A percentile compares a stretch with the other conserved stretches of the same genome.
phyloP scores from a whole-genome alignment of 2,888 invertebrate genomes.

The Hymenopus coronatus region DNA sequence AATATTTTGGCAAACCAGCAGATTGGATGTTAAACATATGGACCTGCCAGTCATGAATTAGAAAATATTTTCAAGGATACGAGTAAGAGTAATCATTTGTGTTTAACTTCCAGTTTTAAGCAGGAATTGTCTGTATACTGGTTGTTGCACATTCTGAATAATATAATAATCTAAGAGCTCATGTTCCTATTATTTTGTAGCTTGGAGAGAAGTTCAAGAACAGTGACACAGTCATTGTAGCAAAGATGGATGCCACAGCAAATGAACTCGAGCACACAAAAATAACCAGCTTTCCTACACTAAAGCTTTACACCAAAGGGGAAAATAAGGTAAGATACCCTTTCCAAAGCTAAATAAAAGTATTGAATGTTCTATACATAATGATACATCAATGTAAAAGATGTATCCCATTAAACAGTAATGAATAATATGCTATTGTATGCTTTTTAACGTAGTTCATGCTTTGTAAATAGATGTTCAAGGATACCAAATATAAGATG shows the following conservation, averaged over 20 bases:
- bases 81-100: no score
- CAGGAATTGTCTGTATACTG: neutral
- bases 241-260: slow-evolving; percentile 98
- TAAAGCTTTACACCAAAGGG: slow-evolving; percentile 90
- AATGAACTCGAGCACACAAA: slow-evolving; percentile 97
- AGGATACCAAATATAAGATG: no score
- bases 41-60: no score
- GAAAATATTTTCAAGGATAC: no score
- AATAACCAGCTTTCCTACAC: slow-evolving; percentile 91
- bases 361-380: neutral
- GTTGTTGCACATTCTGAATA: neutral
- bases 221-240: slow-evolving; percentile 75
- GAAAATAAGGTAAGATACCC: slow-evolving; percentile 68
- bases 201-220: slow-evolving; percentile 91
- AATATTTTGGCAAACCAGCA: no score
- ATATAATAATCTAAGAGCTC: neutral
- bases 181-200: slow-evolving; percentile 51
- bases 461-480: no score
- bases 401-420: no score
- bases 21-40: no score
- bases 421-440: no score
- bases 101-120: neutral
- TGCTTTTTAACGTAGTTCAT: no score
- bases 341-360: no score
- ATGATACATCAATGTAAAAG: no score